phyloP scores from a whole-genome alignment of 1,140 invertebrate species.

The Glomeris maerens region DNA sequence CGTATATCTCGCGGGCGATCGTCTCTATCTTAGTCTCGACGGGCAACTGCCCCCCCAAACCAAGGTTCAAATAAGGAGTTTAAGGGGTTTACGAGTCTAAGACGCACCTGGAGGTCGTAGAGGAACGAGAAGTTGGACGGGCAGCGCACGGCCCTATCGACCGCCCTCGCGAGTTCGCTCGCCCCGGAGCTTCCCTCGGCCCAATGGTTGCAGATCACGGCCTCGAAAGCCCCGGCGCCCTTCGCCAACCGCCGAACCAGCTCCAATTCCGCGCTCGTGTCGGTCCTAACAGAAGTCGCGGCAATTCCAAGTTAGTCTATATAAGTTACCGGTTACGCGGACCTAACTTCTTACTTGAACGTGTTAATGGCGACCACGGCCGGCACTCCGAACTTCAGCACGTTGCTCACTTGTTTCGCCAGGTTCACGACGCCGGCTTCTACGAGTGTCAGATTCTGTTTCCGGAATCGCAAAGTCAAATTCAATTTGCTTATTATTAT shows the following conservation, averaged over 20 bases:
- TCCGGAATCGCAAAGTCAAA: slow-evolving; percentile 26
- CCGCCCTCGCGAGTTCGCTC: slow-evolving; percentile 64
- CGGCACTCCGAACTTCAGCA: slow-evolving; percentile 73
- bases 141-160: slow-evolving; percentile 55
- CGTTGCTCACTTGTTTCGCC: slow-evolving; percentile 87
- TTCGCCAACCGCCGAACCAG: slow-evolving; percentile 56
- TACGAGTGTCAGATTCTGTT: slow-evolving; percentile 82
- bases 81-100: not conserved
- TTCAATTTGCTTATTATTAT: slow-evolving; percentile 2
- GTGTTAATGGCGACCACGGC: slow-evolving; percentile 91
- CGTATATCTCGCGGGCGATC: slow-evolving; percentile 90
- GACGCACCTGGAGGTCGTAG: slow-evolving; percentile 53
- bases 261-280: slow-evolving; percentile 70
- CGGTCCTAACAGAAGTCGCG: slow-evolving; percentile 44
- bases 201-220: slow-evolving; percentile 82
- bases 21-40: slow-evolving; percentile 77
- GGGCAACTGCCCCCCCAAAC: slow-evolving; percentile 31
- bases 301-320: slow-evolving; percentile 5
- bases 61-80: slow-evolving; percentile 4
- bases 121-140: slow-evolving; percentile 53
- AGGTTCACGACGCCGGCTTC: slow-evolving; percentile 78
- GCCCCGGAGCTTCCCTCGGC: slow-evolving; percentile 79
- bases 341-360: slow-evolving; percentile 49
- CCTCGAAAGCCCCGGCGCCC: slow-evolving; percentile 65
- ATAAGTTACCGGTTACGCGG: not conserved